Evolutionary conservation across 2,113 vertebrate species (phyloP), one percentile per base, ranked within the genome.

Genomic region (Falcunculus frontatus): DNA sequence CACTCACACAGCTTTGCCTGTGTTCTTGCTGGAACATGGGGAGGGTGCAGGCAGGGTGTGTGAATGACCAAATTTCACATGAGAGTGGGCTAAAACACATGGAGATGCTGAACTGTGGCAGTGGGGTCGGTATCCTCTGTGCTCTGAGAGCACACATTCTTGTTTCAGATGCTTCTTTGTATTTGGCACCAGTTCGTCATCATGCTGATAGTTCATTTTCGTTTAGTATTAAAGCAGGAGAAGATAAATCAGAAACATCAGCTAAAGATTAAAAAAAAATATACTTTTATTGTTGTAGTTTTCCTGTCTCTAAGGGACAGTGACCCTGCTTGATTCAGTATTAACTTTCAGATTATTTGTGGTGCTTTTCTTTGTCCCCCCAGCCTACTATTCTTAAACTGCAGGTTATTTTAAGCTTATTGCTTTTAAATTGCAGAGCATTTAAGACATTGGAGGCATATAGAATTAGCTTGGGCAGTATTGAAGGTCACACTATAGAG

Each of bases 341-440:
- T 33, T 73, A 62, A 7, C 33, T 49, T 64, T 64, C n/a, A 32
- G 27, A 18, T 35, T 49, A 41, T 91, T 74, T 78, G 30, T 47
- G 41, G 17, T 59, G 33, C 25, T 56, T 50, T 42, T 39, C 35
- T 46, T 53, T 39, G 4, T 1, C 13, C 7, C 7, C 18, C 13
- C 15, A 39, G 6, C 15, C 49, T 53, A 18, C 37, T 91, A 5
- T 59, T 80, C 39, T 88, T 85, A 88, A 91, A 53, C 60, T 77
- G 17, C 12, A 33, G 35, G 72, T 90, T 90, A 77, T 87, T 94
- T 93, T 73, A 94, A 95, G 46, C 33, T 73, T 80, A 65, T 76
- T 85, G 44, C 59, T 90, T 86, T 93, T 77, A 90, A 88, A 95
- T 63, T 96, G 68, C 56, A 70, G 75, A 55, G 4, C 11, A 44